Evolutionary conservation across 2,797 vertebrate genomes (phyloP), one percentile per base, ranked within the genome.

Genomic region (Petrocephalus schoutedeni): DNA sequence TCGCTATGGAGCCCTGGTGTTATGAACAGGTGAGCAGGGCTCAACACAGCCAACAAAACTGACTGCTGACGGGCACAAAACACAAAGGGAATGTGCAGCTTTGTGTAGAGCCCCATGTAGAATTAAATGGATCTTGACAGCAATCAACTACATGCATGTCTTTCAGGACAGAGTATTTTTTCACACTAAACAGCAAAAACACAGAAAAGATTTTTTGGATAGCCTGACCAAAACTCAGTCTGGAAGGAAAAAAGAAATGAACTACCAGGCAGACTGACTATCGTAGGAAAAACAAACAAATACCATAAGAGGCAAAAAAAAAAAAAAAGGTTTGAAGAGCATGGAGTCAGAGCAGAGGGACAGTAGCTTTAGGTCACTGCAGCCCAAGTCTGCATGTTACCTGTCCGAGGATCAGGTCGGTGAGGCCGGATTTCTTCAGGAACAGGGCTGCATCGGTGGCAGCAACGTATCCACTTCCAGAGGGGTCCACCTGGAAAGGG

Each of bases 391-490:
- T 67, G 21, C 45, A 16, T 14, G 12, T 87, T 95, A 98, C 98
- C 97, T 99, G 99, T 90, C 98, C 98, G 89, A 99, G 96, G 87
- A 99, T 95, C 91, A 99, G 93, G 93, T 99, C 98, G 87, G 97
- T 96, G 92, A 99, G 94, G 16, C 97, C 97, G 49, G 98, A 99
- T 92, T 95, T 97, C 93, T 99, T 99, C 91, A 99, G 92, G 94
- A 99, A 99, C 88, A 96, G 92, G 91, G 98, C 98, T 86, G 98
- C 98, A 94, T 99, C 98, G 87, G 96, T 95, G 89, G 98, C 98
- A 89, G 95, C 95, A 80, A 99, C 98, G 88, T 95, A 95, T 91
- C 98, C 98, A 90, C 96, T 96, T 92, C 95, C 96, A 88, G 95
- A 91, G 23, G 97, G 95, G 95, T 99, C 98, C 90, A 99, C 97